A percentile compares a stretch with the other conserved stretches of the same genome.
Evolutionary conservation across 2,113 vertebrate genomes (phyloP).

Genomic region (Strigops habroptila): DNA sequence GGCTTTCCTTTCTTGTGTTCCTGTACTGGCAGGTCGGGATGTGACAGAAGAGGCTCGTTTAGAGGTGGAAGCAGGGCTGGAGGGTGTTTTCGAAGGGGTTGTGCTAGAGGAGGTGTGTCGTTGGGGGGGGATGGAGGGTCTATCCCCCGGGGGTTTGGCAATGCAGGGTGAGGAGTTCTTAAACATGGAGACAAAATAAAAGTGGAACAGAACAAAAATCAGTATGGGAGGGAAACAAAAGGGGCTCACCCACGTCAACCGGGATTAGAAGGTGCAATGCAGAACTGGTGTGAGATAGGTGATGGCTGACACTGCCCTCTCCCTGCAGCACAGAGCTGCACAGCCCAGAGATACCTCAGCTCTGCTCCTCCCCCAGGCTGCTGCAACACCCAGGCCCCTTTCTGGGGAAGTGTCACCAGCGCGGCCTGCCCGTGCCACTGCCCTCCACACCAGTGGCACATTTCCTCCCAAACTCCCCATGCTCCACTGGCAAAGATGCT

Average conservation of each 20-base stretch:
- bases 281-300: neutral
- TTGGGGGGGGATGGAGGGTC: constrained; percentile 77
- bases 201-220: constrained; percentile 68
- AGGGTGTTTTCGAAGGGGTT: constrained; percentile 75
- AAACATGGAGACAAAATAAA: constrained; percentile 71
- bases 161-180: constrained; percentile 83
- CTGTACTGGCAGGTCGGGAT: constrained; percentile 70
- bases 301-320: neutral
- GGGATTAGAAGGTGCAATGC: constrained; percentile 44
- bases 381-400: neutral
- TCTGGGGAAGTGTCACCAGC: accelerated
- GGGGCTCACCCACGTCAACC: accelerated
- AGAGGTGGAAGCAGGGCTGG: constrained; percentile 69
- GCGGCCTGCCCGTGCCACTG: neutral
- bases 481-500: neutral
- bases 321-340: neutral
- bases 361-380: neutral
- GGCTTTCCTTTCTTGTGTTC: constrained; percentile 47
- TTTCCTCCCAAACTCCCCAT: neutral
- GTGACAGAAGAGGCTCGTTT: constrained; percentile 75
- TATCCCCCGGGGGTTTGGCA: constrained; percentile 72
- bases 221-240: constrained; percentile 27
- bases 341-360: neutral
- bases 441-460: neutral
- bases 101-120: constrained; percentile 73